These are phyloP conservation scores for Acronicta aceris DNA, from an alignment of 2,888 invertebrate genomes.

Conservation along the genomic window DNA sequence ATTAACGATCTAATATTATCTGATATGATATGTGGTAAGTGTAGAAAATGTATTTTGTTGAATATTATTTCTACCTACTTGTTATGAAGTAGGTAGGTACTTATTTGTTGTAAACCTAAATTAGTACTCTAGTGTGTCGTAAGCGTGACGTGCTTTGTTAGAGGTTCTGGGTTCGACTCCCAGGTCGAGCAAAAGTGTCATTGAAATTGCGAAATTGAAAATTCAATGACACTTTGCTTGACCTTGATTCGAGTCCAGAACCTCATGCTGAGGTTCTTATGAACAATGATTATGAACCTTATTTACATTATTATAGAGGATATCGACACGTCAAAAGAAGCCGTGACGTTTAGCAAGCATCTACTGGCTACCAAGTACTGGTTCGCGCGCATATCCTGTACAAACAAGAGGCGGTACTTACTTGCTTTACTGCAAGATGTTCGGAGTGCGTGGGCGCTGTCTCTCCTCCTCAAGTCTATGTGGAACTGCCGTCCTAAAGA, in stretches of 20 bases:
- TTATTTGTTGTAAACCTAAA: too few species aligned
- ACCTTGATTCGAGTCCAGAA: too few species aligned
- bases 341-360: slow-evolving; percentile 68
- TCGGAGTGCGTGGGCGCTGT: slow-evolving; percentile 74
- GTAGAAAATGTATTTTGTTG: neutral
- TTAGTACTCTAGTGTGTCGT: too few species aligned
- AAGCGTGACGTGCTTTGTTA: too few species aligned
- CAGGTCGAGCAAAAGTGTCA: too few species aligned
- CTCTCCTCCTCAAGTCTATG: slow-evolving; percentile 78
- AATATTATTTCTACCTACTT: too few species aligned
- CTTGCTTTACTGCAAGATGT: slow-evolving; percentile 73
- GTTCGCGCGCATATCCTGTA: slow-evolving; percentile 76
- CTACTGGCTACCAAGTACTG: slow-evolving; percentile 74
- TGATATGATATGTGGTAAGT: slow-evolving; percentile 74
- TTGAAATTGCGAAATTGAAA: too few species aligned
- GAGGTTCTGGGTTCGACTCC: too few species aligned
- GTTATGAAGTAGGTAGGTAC: too few species aligned
- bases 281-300: too few species aligned
- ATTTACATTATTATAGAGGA: slow-evolving; percentile 50
- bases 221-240: too few species aligned
- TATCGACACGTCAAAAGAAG: slow-evolving; percentile 56
- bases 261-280: too few species aligned
- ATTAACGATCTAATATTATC: slow-evolving; percentile 78
- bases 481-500: slow-evolving; percentile 84
- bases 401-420: slow-evolving; percentile 77